These are phyloP conservation scores for Cantharis rufa DNA, from an alignment of 2,888 invertebrate genomes.

Conservation along the genomic window DNA sequence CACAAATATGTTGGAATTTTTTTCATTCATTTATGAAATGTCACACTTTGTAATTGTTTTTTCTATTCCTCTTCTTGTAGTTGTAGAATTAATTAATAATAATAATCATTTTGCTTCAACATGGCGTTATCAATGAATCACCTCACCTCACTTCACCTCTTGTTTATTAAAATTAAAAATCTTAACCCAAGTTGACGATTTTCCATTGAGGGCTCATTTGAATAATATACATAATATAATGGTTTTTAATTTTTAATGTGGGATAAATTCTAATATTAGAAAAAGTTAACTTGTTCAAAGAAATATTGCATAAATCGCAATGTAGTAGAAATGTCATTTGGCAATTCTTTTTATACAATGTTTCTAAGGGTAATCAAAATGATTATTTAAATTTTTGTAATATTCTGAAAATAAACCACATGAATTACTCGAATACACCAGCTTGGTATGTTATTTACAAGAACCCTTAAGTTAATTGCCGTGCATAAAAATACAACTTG, in stretches of 20 bases:
- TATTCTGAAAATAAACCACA: neutral
- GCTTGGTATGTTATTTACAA: no score
- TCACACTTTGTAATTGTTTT: constrained; percentile 5
- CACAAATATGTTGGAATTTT: neutral
- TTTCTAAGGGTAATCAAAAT: neutral
- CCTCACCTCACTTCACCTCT: neutral
- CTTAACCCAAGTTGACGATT: neutral
- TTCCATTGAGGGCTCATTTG: neutral
- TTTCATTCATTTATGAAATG: neutral
- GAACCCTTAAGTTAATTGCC: neutral
- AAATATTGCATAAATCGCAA: neutral
- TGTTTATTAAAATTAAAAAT: neutral
- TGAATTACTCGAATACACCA: neutral
- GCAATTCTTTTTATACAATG: no score
- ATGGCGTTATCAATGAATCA: neutral
- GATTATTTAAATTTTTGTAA: neutral
- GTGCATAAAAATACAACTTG: neutral
- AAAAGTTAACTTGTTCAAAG: neutral
- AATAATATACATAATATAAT: no score
- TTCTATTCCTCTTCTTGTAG: constrained; percentile 28
- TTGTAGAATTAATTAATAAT: constrained; percentile 15
- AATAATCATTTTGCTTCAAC: constrained; percentile 22
- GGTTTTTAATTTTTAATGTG: neutral
- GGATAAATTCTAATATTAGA: neutral
- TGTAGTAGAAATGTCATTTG: neutral